phyloP scores from a whole-genome alignment of 2,888 invertebrate genomes.

The Parnassius smintheus region DNA sequence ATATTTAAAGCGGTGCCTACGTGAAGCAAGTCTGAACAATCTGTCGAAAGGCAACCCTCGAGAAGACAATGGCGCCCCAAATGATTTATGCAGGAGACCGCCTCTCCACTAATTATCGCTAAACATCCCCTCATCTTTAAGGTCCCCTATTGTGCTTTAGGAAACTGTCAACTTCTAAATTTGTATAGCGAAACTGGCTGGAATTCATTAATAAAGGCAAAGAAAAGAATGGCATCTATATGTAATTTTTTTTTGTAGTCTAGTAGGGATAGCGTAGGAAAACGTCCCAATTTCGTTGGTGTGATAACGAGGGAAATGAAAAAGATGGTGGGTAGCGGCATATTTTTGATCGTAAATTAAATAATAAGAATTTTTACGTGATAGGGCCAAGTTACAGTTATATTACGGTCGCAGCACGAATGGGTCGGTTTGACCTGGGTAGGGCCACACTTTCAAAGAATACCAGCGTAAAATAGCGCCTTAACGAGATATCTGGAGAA shows the following conservation, averaged over 20 bases:
- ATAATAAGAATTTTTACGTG: no score
- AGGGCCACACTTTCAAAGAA: no score
- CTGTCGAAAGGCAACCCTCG: conserved; percentile 28
- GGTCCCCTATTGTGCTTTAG: conserved; percentile 29
- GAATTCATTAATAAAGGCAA: conserved; percentile 21
- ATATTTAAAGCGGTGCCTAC: conserved; percentile 5
- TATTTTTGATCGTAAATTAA: no score
- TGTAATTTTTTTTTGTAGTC: conserved; percentile 3
- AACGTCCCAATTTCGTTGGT: no score
- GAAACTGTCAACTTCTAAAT: conserved; percentile 33
- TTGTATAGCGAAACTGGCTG: conserved; percentile 21
- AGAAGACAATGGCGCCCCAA: conserved; percentile 28
- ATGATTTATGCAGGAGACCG: conserved; percentile 34
- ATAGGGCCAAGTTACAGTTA: no score
- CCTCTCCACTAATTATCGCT: conserved; percentile 36
- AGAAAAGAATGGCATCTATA: conserved; percentile 15
- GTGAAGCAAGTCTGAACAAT: conserved; percentile 19
- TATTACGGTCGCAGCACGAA: no score
- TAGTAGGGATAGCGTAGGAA: no score
- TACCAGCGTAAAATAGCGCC: no score
- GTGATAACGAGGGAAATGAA: no score
- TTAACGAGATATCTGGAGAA: no score
- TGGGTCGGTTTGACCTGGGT: no score
- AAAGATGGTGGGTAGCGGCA: no score
- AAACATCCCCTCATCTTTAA: conserved; percentile 35